Conservation (phyloP, 1,140 invertebrate species). For the Saccostrea echinata region DNA sequence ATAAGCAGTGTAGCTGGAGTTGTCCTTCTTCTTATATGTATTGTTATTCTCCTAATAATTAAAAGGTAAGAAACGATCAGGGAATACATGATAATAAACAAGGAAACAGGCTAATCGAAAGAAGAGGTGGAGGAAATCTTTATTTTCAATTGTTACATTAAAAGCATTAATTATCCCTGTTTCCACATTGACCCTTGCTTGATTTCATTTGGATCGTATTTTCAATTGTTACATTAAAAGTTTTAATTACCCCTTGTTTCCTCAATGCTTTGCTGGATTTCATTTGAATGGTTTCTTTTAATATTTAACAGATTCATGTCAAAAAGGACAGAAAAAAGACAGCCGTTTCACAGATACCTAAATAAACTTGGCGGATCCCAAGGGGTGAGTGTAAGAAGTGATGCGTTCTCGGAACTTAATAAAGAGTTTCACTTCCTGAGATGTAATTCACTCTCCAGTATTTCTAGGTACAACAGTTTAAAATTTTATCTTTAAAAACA, state of each 20-base stretch:
- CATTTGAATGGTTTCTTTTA: too few species aligned
- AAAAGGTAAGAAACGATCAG: neutral
- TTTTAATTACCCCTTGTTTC: too few species aligned
- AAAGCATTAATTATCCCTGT: too few species aligned
- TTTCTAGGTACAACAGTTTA: neutral
- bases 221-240: too few species aligned
- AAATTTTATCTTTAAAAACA: neutral
- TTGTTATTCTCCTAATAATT: neutral
- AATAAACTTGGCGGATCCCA: neutral
- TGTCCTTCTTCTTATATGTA: neutral
- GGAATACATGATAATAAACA: too few species aligned
- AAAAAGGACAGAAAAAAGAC: neutral
- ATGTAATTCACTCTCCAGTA: neutral
- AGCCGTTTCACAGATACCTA: neutral
- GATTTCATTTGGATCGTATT: too few species aligned
- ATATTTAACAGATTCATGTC: neutral
- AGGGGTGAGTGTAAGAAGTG: neutral
- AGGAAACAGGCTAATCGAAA: too few species aligned
- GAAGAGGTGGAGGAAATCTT: too few species aligned
- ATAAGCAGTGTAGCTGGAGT: neutral
- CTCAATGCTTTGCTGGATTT: too few species aligned
- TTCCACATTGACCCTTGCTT: too few species aligned
- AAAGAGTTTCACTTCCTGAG: constrained; percentile 27
- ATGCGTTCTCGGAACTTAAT: neutral
- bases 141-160: too few species aligned